These are phyloP conservation scores for Lagria hirta DNA, from an alignment of 2,888 invertebrate species.

Conservation along the genomic window DNA sequence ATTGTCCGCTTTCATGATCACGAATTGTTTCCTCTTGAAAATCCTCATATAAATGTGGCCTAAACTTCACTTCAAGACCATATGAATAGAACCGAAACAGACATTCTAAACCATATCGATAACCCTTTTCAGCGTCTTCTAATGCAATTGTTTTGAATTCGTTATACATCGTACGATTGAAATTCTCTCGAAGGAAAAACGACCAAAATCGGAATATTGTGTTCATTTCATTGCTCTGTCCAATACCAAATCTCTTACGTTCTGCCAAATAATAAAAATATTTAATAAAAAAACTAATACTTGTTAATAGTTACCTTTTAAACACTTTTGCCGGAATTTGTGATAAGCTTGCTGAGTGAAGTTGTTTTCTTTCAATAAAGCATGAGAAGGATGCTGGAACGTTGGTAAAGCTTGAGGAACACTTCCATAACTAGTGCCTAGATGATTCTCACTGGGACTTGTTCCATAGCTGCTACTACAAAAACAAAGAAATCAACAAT, in stretches of 20 bases:
- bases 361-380: slow-evolving; percentile 91
- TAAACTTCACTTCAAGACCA: slow-evolving; percentile 93
- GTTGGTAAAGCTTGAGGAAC: slow-evolving; percentile 80
- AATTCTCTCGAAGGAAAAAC: slow-evolving; percentile 97
- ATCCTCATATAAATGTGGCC: slow-evolving; percentile 92
- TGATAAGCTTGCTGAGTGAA: slow-evolving; percentile 98
- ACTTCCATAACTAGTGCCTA: slow-evolving; percentile 70
- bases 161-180: slow-evolving; percentile 96
- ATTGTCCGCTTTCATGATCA: slow-evolving; percentile 90
- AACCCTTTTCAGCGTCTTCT: slow-evolving; percentile 89
- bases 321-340: slow-evolving; percentile 91
- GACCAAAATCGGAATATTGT: slow-evolving; percentile 99
- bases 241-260: slow-evolving; percentile 88
- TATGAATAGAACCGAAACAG: slow-evolving; percentile 97
- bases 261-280: slow-evolving; percentile 61
- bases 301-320: slow-evolving; percentile 67
- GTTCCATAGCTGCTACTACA: slow-evolving; percentile 76
- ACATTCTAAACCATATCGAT: slow-evolving; percentile 84
- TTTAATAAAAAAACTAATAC: slow-evolving; percentile 4
- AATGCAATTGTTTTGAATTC: slow-evolving; percentile 91
- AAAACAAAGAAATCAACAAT: slow-evolving; percentile 16
- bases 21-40: slow-evolving; percentile 91
- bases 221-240: slow-evolving; percentile 98
- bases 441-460: slow-evolving; percentile 65
- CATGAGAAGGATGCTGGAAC: slow-evolving; percentile 96